Conservation (phyloP, 2,113 vertebrate genomes). For the Rhodinocichla rosea region DNA sequence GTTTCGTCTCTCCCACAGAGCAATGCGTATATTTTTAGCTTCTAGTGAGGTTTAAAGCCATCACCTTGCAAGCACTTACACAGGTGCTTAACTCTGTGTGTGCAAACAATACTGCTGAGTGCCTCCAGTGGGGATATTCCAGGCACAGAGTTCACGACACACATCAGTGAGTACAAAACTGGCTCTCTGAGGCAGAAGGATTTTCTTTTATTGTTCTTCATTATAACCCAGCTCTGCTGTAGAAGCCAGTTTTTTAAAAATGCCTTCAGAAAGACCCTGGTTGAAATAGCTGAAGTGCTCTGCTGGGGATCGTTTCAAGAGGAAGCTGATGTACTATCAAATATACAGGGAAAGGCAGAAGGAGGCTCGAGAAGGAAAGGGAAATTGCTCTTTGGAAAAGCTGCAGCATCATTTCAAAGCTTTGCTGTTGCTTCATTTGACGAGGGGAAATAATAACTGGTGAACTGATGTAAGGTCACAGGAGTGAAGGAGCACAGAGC, state of each 20-base stretch:
- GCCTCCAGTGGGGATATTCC: neutral
- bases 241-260: constrained; percentile 3
- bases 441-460: neutral
- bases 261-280: neutral
- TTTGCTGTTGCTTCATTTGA: constrained; percentile 32
- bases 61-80: neutral
- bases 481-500: neutral
- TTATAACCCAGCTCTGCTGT: constrained; percentile 16
- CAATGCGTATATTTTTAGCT: neutral
- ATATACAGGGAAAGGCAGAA: constrained; percentile 3
- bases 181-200: neutral
- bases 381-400: constrained; percentile 38
- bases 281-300: constrained; percentile 40
- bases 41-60: neutral
- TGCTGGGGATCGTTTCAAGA: constrained; percentile 22
- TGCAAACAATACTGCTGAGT: neutral
- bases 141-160: neutral
- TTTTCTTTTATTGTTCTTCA: constrained; percentile 4
- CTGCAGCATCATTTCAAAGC: neutral
- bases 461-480: neutral
- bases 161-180: neutral
- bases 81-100: neutral
- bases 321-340: constrained; percentile 35
- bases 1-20: neutral
- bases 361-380: neutral